Base-by-base conservation (phyloP, 2,113 vertebrate species). In the Gambusia holbrooki region DNA sequence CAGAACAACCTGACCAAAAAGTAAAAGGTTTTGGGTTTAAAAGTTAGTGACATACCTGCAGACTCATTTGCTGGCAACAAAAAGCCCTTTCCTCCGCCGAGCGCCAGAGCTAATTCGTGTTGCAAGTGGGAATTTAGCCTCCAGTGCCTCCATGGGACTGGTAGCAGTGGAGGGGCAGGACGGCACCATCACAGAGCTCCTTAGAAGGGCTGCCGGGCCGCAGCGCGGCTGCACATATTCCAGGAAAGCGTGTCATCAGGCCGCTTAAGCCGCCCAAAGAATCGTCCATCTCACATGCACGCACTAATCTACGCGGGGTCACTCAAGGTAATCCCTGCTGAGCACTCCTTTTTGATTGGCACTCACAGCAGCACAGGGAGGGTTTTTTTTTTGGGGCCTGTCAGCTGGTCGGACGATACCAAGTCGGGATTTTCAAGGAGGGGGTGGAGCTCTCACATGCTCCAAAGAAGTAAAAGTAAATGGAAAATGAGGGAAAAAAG, bases 241-340 rank as follows among this genome's bases (percentile, higher is more conserved):
- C 94, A 89, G 95, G 95, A 95, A 96, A 95, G 82, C 80, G 90
- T 96, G 95, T 96, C 95, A 95, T 94, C 92, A 89, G 94, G 94
- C 92, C 91, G 89, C 94, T 95, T 95, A 94, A 96, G 92, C 95
- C 85, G 91, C 93, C 96, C 92, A 94, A 93, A 93, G 94, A 85
- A 94, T 93, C 93, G 87, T 90, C 93, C 94, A 93, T 95, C 94
- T 96, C 94, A 89, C 94, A 95, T 93, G 88, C 92, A 92, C 90
- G 84, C 92, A 92, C 93, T 96, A 94, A 96, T 95, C 92, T 90
- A 91, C 62, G 92, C 58, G 63, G 95, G 95, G 96, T 96, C 94
- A 96, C 89, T 83, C 88, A 77, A 96, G 95, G 95, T 95, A 95
- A 97, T 95, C 94, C 94, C 88, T 79, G 80, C 79, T 35, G 69